A percentile compares a stretch with the other conserved stretches of the same genome.
These are phyloP conservation scores for Nothobranchius kuhntae DNA, from an alignment of 2,113 vertebrate species.

Conservation along the genomic window DNA sequence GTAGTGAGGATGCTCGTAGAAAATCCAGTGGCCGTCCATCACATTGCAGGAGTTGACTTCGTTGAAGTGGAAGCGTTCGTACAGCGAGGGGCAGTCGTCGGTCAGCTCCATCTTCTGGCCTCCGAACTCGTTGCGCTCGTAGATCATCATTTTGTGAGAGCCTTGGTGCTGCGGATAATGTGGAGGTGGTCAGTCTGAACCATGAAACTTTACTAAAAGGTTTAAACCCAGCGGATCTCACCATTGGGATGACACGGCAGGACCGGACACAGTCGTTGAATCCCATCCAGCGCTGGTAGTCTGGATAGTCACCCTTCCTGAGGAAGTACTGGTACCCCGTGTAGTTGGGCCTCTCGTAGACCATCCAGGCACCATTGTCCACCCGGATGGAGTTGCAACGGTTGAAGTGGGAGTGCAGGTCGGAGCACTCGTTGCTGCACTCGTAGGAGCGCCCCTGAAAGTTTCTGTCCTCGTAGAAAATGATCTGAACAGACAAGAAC, in stretches of 20 bases:
- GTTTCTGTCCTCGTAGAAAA: conserved; percentile 78
- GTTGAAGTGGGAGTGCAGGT: conserved; percentile 76
- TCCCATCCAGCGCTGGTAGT: conserved; percentile 78
- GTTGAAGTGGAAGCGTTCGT: conserved; percentile 64
- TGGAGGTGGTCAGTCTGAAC: neutral
- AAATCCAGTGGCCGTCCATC: conserved; percentile 75
- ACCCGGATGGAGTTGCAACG: conserved; percentile 78
- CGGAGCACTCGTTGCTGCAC: conserved; percentile 64
- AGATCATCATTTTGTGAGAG: conserved; percentile 69
- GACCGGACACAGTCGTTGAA: conserved; percentile 76
- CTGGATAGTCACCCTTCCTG: conserved; percentile 70
- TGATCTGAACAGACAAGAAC: conserved; percentile 52
- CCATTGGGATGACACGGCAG: conserved; percentile 71
- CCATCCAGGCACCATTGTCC: conserved; percentile 75
- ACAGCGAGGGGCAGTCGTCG: conserved; percentile 70
- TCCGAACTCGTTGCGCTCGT: conserved; percentile 69
- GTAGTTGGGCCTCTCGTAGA: conserved; percentile 74
- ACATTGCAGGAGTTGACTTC: conserved; percentile 75
- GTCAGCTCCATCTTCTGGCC: conserved; percentile 73
- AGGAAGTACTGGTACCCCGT: conserved; percentile 77
- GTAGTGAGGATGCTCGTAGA: conserved; percentile 75
- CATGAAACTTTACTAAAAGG: fast-evolving
- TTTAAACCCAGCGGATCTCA: conserved; percentile 10
- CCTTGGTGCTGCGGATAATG: conserved; percentile 58
- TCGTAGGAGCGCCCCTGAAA: conserved; percentile 76